Base-by-base conservation (phyloP, 37 sponge, comb jelly and placozoan species). In the Hexactinellida sp. region DNA sequence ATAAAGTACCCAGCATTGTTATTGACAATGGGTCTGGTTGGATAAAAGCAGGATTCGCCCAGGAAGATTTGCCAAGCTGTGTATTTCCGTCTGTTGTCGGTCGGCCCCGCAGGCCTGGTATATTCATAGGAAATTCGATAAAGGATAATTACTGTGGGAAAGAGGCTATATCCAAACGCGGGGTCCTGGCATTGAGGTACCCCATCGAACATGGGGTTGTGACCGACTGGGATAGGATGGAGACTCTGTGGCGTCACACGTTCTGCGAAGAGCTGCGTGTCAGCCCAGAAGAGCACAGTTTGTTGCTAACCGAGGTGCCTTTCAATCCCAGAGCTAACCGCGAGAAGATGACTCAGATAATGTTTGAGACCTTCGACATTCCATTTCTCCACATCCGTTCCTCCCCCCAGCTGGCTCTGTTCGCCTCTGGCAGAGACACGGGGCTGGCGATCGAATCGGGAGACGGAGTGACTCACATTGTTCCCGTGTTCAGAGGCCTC, bases 291-390 rank as follows among this genome's bases (percentile, higher is more conserved):
- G 89, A 89, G 54, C 89, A 89, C 84, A 83, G 71, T 38, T 32
- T 83, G 82, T 36, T 86, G 23, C 36, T 88, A 38, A 86, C 87
- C 24, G 87, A 83, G 82, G 38, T 41, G 24, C 82, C 83, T 24
- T 36, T 83, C 37, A 38, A 88, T 39, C 84, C 90, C 25, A 89
- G 82, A 39, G 83, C 90, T 30, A 88, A 89, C 88, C 51, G 90
- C 1, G 90, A 90, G 82, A 90, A 90, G 82, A 90, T 54, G 82
- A 90, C 90, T 32, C 87, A 90, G 39, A 90, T 90, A 25, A 90
- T 90, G 90, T 90, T 90, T 52, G 90, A 90, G 83, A 88, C 87
- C 16, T 90, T 90, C 87, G 83, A 90, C 87, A 39, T 76, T 28
- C 88, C 90, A 0, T 38, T 85, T 38, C 37, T 90, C 84, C 89